These are phyloP conservation scores for Lipotes vexillifer DNA, from an alignment of 2,113 vertebrate genomes.

Conservation along the genomic window DNA sequence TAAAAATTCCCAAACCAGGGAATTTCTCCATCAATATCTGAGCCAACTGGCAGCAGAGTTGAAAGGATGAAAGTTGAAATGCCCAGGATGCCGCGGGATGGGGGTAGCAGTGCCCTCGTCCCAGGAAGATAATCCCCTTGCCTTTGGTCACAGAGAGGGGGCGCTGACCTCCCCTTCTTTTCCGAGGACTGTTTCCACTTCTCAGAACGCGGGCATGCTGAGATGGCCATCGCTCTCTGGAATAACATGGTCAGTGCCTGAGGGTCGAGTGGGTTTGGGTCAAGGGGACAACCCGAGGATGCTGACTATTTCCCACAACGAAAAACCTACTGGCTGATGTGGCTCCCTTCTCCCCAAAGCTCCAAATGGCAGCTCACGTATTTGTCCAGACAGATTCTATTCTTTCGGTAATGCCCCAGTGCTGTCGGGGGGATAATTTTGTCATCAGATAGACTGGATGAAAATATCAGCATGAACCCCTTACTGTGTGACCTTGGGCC, in stretches of 20 bases:
- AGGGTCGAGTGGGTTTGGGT: not conserved
- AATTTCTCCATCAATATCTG: not conserved
- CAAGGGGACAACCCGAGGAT: not conserved
- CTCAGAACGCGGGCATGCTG: conserved; percentile 87
- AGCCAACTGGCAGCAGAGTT: not conserved
- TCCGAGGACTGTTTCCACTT: conserved; percentile 93
- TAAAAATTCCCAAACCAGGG: not conserved
- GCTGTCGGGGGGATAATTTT: not conserved
- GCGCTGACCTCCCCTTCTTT: conserved; percentile 87
- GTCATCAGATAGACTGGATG: not conserved
- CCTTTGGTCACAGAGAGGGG: conserved; percentile 78
- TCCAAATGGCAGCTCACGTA: not conserved
- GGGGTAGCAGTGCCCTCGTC: fast-evolving
- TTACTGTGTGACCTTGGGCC: not conserved
- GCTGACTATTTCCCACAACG: not conserved
- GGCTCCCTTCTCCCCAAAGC: not conserved
- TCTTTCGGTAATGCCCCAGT: not conserved
- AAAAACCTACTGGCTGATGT: not conserved
- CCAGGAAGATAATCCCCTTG: not conserved
- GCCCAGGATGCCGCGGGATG: fast-evolving
- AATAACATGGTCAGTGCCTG: conserved; percentile 92
- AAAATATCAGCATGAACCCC: not conserved
- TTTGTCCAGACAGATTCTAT: not conserved
- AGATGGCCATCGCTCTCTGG: conserved; percentile 92
- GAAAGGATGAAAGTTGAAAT: not conserved